Evolutionary conservation across 2,888 invertebrate species (phyloP).

Genomic region (Phoronis australis): DNA sequence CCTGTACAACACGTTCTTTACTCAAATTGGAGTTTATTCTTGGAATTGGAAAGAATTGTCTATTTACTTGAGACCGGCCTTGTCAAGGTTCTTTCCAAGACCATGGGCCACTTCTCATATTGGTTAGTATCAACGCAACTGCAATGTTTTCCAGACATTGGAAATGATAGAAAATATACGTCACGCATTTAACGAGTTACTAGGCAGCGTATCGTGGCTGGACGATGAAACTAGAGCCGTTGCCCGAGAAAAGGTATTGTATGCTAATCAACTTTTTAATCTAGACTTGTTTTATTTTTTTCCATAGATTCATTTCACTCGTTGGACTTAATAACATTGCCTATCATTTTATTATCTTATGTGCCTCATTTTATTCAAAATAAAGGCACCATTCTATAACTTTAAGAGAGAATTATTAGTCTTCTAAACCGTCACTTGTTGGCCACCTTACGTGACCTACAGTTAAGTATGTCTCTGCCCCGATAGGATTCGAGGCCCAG

Average conservation of each 20-base stretch:
- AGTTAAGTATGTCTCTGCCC: neutral
- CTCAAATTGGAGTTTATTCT: no score
- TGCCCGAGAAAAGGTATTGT: conserved; percentile 36
- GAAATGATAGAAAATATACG: conserved; percentile 78
- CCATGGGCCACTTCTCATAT: neutral
- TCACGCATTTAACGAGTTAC: conserved; percentile 76
- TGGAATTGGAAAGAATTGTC: no score
- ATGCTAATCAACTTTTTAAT: conserved; percentile 1
- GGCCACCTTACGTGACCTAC: no score
- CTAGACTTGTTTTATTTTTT: conserved; percentile 5
- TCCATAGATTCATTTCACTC: no score
- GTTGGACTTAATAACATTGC: no score
- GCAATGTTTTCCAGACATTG: conserved; percentile 56
- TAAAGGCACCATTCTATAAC: no score
- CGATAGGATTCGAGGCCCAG: neutral
- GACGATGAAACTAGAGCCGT: conserved; percentile 66
- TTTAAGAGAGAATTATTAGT: no score
- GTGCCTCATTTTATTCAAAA: conserved; percentile 7
- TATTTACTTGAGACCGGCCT: neutral
- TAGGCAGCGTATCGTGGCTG: conserved; percentile 87
- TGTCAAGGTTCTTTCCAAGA: neutral
- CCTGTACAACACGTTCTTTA: no score
- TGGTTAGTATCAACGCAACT: neutral
- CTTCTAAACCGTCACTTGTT: no score
- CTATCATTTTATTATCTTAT: neutral